Conservation (phyloP, 1,140 invertebrate genomes). For the Zaprionus vittiger region DNA sequence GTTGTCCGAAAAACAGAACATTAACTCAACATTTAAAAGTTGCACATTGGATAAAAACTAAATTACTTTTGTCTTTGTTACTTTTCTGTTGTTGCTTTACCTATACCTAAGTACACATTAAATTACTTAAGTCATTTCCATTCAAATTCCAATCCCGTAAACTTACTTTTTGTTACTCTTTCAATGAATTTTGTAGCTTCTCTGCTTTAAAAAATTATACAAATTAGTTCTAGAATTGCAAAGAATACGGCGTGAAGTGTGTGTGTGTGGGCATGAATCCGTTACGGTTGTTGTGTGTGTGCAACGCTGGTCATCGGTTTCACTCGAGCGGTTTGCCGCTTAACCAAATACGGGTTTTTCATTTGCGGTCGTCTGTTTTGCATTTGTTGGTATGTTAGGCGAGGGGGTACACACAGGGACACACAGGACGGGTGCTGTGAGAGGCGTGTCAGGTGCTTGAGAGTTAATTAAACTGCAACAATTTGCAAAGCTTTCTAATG, state of each 20-base stretch:
- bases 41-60: no score
- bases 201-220: slow-evolving; percentile 58
- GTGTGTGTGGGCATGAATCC: background rate
- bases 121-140: no score
- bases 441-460: background rate
- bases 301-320: slow-evolving; percentile 10
- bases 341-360: slow-evolving; percentile 53
- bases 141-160: no score
- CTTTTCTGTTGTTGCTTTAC: slow-evolving; percentile 19
- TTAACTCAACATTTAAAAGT: background rate
- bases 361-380: slow-evolving; percentile 47
- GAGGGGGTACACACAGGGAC: background rate
- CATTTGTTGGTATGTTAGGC: background rate
- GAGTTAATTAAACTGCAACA: slow-evolving; percentile 46
- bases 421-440: background rate
- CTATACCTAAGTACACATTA: no score
- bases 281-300: background rate
- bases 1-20: background rate
- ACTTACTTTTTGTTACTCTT: background rate
- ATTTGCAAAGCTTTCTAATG: slow-evolving; percentile 7
- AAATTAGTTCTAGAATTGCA: slow-evolving; percentile 65
- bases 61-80: slow-evolving; percentile 5
- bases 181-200: slow-evolving; percentile 43
- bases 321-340: slow-evolving; percentile 34
- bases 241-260: slow-evolving; percentile 51